A percentile compares a stretch with the other conserved stretches of the same genome.
Evolutionary conservation across 1,140 invertebrate species (phyloP).

Genomic region (Drosophila azteca): DNA sequence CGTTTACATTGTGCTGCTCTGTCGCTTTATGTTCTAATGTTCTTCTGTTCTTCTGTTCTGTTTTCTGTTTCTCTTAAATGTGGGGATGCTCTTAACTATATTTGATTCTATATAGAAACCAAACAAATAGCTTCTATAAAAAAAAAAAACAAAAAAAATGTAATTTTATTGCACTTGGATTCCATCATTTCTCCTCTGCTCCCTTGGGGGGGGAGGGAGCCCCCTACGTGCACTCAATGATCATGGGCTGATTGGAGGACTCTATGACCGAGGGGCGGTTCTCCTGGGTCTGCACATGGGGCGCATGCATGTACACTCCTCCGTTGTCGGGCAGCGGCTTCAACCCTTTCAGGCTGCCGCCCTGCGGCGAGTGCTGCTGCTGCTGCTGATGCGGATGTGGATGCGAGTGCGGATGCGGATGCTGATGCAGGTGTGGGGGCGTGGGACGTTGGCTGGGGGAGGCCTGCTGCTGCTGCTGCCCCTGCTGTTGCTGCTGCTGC

Average conservation of each 20-base stretch:
- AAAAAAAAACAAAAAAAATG: neutral
- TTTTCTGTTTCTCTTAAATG: too few relatives aligned
- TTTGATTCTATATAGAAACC: constrained; percentile 52
- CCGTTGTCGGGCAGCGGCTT: constrained; percentile 75
- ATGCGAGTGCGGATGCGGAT: constrained; percentile 77
- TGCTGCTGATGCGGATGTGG: constrained; percentile 58
- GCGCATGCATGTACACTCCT: constrained; percentile 75
- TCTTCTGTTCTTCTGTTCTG: constrained; percentile 19
- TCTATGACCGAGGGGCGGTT: constrained; percentile 92
- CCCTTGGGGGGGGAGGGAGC: neutral
- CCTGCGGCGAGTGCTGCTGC: constrained; percentile 47
- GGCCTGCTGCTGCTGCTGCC: constrained; percentile 84
- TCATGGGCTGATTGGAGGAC: constrained; percentile 92
- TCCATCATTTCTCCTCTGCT: constrained; percentile 46
- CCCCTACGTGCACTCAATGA: constrained; percentile 92
- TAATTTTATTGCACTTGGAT: constrained; percentile 79
- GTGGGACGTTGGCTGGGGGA: constrained; percentile 80
- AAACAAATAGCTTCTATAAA: too few relatives aligned
- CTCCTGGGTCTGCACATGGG: constrained; percentile 85
- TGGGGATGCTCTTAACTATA: constrained; percentile 30
- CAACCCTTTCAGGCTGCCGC: constrained; percentile 38
- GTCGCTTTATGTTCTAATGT: constrained; percentile 34
- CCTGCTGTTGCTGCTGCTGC: constrained; percentile 18
- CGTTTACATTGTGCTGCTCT: constrained; percentile 75
- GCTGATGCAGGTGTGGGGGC: constrained; percentile 86